Percentiles rank a stretch among this genome's conserved stretches.
These are phyloP conservation scores for Perizoma affinitatum DNA, from an alignment of 2,888 invertebrate genomes.

Conservation along the genomic window DNA sequence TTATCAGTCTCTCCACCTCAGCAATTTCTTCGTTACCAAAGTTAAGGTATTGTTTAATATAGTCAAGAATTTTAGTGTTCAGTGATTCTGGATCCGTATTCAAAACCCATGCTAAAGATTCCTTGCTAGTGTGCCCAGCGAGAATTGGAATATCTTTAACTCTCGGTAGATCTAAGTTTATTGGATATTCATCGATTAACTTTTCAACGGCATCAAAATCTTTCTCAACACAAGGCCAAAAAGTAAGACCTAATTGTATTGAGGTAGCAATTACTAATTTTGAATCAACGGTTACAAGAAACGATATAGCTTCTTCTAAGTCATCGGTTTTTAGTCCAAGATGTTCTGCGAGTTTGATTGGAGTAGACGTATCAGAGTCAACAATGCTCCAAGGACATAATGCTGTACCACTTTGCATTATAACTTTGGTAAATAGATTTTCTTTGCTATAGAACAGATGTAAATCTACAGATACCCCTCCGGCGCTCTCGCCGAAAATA, in stretches of 20 bases:
- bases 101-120: constrained; percentile 17
- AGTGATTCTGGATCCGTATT: constrained; percentile 11
- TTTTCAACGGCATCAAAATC: constrained; percentile 29
- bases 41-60: constrained; percentile 11
- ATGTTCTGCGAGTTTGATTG: constrained; percentile 44
- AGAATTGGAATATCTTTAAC: constrained; percentile 30
- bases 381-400: constrained; percentile 33
- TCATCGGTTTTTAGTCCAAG: constrained; percentile 45
- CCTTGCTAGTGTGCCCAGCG: constrained; percentile 27
- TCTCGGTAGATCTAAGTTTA: constrained; percentile 26
- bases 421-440: constrained; percentile 45
- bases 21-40: constrained; percentile 16
- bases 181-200: constrained; percentile 35
- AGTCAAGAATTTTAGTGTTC: constrained; percentile 9
- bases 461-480: constrained; percentile 42
- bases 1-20: constrained; percentile 18
- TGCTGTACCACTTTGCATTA: constrained; percentile 48
- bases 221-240: constrained; percentile 38
- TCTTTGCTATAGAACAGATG: constrained; percentile 43
- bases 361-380: constrained; percentile 36
- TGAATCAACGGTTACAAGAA: constrained; percentile 34
- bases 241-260: constrained; percentile 19
- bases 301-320: constrained; percentile 42
- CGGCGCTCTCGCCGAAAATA: constrained; percentile 49
- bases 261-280: constrained; percentile 26